Percentiles rank a stretch among this genome's conserved stretches.
phyloP scores from a whole-genome alignment of 2,797 vertebrate genomes.

The Tokudaia tokunoshimensis region DNA sequence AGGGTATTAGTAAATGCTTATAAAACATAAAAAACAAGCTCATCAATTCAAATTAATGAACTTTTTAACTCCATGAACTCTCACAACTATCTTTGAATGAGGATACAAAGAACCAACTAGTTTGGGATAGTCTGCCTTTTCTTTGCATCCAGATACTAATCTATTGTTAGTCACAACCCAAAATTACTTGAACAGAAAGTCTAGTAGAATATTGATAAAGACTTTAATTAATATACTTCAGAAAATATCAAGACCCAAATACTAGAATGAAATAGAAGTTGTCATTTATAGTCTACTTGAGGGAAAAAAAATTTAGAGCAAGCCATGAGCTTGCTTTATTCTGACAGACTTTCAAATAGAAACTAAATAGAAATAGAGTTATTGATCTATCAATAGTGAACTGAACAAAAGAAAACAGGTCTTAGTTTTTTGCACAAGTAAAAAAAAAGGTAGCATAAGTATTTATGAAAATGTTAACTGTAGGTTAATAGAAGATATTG shows the following conservation, averaged over 20 bases:
- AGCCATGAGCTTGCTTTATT: background rate
- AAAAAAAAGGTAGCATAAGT: conserved; percentile 25
- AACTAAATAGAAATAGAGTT: conserved; percentile 34
- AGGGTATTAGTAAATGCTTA: conserved; percentile 20
- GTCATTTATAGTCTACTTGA: background rate
- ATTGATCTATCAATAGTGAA: background rate
- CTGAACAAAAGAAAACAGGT: conserved; percentile 28
- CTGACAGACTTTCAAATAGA: conserved; percentile 52
- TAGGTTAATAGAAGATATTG: conserved; percentile 40
- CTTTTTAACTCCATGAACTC: conserved; percentile 29
- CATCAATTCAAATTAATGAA: conserved; percentile 43
- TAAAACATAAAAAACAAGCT: conserved; percentile 19
- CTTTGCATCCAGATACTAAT: conserved; percentile 47
- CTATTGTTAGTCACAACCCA: background rate
- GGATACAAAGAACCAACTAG: background rate
- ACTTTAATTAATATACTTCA: conserved; percentile 53
- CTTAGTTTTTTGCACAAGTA: background rate
- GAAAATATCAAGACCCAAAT: conserved; percentile 41
- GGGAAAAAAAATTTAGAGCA: conserved; percentile 30
- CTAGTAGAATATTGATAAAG: background rate
- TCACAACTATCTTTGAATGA: conserved; percentile 21
- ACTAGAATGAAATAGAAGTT: conserved; percentile 35
- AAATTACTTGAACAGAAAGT: conserved; percentile 51
- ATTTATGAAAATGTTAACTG: conserved; percentile 36
- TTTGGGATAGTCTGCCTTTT: conserved; percentile 31